phyloP scores from a whole-genome alignment of 1,140 invertebrate genomes.

The Bathynomus jamesi region DNA sequence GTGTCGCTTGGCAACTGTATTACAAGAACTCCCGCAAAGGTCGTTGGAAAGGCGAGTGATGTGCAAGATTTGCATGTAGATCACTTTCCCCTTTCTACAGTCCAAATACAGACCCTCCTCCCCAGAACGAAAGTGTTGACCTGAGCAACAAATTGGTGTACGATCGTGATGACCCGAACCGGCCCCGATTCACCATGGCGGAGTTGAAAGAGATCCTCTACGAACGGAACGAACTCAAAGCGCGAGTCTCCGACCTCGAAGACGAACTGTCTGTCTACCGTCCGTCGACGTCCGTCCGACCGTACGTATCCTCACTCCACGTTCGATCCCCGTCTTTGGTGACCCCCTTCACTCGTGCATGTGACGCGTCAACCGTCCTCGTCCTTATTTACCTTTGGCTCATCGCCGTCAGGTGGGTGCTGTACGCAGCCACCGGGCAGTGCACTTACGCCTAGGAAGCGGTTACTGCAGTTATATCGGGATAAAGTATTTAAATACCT shows the following conservation, averaged over 20 bases:
- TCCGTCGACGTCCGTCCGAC: constrained; percentile 39
- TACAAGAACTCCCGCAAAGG: too few species aligned
- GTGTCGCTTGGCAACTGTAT: too few species aligned
- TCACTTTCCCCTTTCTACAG: too few species aligned
- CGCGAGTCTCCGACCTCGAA: constrained; percentile 72
- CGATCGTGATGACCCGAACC: constrained; percentile 67
- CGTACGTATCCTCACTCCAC: too few species aligned
- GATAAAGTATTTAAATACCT: not conserved
- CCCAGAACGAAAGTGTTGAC: constrained; percentile 25
- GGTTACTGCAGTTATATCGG: too few species aligned
- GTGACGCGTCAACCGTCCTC: not conserved
- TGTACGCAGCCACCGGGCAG: not conserved
- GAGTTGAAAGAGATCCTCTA: constrained; percentile 81
- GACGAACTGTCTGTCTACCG: constrained; percentile 71
- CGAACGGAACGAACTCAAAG: constrained; percentile 81
- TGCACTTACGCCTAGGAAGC: too few species aligned
- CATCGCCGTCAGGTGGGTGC: not conserved
- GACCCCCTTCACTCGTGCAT: not conserved
- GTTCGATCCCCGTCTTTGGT: not conserved
- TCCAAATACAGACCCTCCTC: too few species aligned
- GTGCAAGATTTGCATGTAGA: too few species aligned
- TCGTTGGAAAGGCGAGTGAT: too few species aligned
- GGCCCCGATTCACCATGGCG: constrained; percentile 78
- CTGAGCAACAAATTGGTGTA: constrained; percentile 50
- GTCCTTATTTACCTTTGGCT: not conserved